phyloP scores from a whole-genome alignment of 1,140 invertebrate genomes.

The Drosophila kepulauana region DNA sequence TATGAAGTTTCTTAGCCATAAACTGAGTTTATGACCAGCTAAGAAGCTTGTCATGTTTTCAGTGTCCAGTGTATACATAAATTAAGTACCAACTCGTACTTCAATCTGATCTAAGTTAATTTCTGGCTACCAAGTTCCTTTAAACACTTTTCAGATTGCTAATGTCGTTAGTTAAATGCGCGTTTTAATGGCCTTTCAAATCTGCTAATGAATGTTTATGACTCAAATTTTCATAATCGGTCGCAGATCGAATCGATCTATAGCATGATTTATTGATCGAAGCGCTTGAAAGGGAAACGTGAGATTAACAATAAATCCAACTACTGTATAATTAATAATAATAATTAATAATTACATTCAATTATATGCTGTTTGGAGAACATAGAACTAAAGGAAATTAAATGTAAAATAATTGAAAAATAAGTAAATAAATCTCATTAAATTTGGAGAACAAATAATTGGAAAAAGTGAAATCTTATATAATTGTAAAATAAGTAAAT shows the following conservation, averaged over 20 bases:
- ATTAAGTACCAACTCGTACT: not conserved
- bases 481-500: too few species aligned
- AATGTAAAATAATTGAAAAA: too few species aligned
- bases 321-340: too few species aligned
- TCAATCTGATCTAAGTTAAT: conserved; percentile 3
- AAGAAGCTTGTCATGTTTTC: conserved; percentile 11
- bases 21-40: conserved; percentile 24
- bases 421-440: too few species aligned
- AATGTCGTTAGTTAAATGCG: not conserved
- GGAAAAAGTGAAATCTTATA: too few species aligned
- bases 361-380: too few species aligned
- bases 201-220: conserved; percentile 22
- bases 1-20: conserved; percentile 31
- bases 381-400: too few species aligned
- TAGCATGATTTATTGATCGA: not conserved
- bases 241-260: not conserved
- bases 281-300: too few species aligned
- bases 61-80: not conserved
- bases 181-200: not conserved
- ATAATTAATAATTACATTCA: too few species aligned
- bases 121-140: conserved; percentile 20
- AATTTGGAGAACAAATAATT: too few species aligned
- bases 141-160: not conserved
- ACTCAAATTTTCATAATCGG: not conserved
- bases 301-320: not conserved